Evolutionary conservation across 2,888 invertebrate species (phyloP).

Genomic region (Oegoconia quadripuncta): DNA sequence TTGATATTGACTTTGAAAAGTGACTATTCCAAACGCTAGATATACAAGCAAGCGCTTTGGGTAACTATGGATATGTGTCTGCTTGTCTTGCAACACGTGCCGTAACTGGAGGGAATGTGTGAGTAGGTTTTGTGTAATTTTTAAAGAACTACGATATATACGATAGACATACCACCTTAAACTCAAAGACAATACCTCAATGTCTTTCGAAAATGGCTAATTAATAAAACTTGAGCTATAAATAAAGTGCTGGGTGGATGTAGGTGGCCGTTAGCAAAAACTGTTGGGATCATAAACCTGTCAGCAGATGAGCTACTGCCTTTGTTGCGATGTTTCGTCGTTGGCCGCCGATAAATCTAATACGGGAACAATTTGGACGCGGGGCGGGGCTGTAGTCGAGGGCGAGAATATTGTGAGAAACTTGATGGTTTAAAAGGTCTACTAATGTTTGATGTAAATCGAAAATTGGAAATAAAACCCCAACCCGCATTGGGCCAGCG

Average conservation of each 20-base stretch:
- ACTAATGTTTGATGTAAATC: too few species aligned
- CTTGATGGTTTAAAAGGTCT: background rate
- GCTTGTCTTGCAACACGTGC: too few species aligned
- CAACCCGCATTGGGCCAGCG: too few species aligned
- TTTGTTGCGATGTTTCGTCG: constrained; percentile 70
- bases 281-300: constrained; percentile 78
- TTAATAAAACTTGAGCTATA: constrained; percentile 75
- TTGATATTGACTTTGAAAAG: too few species aligned
- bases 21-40: too few species aligned
- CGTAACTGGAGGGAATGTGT: too few species aligned
- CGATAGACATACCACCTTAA: too few species aligned
- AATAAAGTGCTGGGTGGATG: constrained; percentile 49
- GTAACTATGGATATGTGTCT: too few species aligned
- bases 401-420: background rate
- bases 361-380: constrained; percentile 61
- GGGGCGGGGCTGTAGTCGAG: constrained; percentile 8
- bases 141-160: too few species aligned
- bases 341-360: constrained; percentile 65
- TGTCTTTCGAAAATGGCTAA: constrained; percentile 65
- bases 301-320: constrained; percentile 75
- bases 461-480: too few species aligned
- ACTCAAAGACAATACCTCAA: constrained; percentile 28
- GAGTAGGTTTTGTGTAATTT: too few species aligned
- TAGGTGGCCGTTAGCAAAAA: constrained; percentile 75
- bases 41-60: too few species aligned